phyloP scores from a whole-genome alignment of 2,888 invertebrate genomes.

The Dryococelus australis region DNA sequence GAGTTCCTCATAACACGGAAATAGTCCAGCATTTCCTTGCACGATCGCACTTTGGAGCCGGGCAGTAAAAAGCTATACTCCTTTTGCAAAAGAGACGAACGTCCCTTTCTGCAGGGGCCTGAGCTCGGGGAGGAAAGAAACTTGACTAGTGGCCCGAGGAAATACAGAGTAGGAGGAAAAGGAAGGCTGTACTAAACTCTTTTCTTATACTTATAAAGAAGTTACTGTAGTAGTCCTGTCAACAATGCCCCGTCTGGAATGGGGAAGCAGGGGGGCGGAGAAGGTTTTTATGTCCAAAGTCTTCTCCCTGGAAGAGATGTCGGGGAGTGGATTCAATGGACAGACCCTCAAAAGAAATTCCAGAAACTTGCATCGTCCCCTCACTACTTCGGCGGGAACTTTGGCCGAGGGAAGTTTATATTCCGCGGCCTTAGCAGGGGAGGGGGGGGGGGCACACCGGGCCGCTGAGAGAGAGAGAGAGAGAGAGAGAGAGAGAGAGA shows the following conservation, averaged over 20 bases:
- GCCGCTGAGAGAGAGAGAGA: no score
- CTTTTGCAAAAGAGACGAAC: background rate
- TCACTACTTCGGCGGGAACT: background rate
- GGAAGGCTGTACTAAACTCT: background rate
- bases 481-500: no score
- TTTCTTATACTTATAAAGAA: slow-evolving; percentile 16
- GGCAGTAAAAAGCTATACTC: background rate
- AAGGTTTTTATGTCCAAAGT: background rate
- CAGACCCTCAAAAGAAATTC: background rate
- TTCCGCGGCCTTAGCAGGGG: background rate
- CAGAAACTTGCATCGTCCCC: background rate
- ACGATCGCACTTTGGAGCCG: background rate
- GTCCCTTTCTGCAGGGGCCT: background rate
- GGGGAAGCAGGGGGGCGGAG: background rate
- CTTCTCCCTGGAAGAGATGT: background rate
- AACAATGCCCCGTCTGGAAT: background rate
- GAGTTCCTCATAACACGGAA: background rate
- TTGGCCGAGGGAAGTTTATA: background rate
- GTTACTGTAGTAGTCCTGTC: background rate
- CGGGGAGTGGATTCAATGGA: slow-evolving; percentile 9
- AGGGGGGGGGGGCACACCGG: background rate
- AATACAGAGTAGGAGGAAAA: background rate
- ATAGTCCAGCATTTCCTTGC: background rate
- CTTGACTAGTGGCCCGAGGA: background rate
- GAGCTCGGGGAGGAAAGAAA: no score